Conservation (phyloP, 2,113 vertebrate genomes). For the Copsychus sechellarum region DNA sequence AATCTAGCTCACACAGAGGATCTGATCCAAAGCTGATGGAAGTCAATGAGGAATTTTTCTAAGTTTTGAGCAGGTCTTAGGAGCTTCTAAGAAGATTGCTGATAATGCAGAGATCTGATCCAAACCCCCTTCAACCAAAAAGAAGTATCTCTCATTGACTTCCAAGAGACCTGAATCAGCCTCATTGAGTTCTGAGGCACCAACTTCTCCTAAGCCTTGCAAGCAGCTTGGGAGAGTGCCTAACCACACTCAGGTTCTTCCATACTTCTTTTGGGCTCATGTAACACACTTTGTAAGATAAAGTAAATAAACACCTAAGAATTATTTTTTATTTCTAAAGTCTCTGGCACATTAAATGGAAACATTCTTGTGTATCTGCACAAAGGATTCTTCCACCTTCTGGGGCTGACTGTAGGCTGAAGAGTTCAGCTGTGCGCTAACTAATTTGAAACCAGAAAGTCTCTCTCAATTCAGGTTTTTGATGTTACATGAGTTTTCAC, state of each 20-base stretch:
- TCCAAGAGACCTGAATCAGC: slow-evolving; percentile 7
- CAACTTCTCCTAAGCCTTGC: neutral
- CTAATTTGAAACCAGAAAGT: neutral
- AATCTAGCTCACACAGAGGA: neutral
- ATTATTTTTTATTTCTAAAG: neutral
- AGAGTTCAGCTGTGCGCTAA: neutral
- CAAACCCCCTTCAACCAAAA: neutral
- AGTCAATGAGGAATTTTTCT: neutral
- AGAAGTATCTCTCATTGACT: neutral
- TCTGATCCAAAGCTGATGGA: slow-evolving; percentile 8
- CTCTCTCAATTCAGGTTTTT: neutral
- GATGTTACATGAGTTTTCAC: neutral
- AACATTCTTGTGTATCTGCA: neutral
- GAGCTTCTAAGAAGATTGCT: neutral
- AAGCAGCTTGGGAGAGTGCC: neutral
- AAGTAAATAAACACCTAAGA: neutral
- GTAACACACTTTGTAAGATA: neutral
- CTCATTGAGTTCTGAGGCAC: neutral
- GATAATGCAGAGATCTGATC: neutral
- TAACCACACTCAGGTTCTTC: neutral
- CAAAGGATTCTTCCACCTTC: neutral
- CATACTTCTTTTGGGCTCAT: neutral
- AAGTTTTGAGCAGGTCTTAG: neutral
- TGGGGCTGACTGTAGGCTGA: neutral
- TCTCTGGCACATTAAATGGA: neutral